Evolutionary conservation across 2,113 vertebrate genomes (phyloP), one percentile per base, ranked within the genome.

Genomic region (Chunga burmeisteri): DNA sequence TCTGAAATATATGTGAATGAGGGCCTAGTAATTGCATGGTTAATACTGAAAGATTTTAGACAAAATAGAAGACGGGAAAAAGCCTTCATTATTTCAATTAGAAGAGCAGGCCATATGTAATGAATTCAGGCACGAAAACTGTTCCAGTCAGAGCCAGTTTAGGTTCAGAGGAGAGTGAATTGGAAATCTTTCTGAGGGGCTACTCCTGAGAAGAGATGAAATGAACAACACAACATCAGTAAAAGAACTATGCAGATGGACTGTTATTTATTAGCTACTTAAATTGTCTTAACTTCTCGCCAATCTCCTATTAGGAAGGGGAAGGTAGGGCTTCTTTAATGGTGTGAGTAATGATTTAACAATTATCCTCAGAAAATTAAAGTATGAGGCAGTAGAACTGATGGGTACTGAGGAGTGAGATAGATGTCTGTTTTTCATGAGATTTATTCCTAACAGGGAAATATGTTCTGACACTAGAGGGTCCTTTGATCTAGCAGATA

Each of bases 101-200:
- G 79, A 91, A 97, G 97, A 96, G 61, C 86, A 94, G 70, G 66
- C 13, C 49, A 95, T 58, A 32, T 83, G 78, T 92, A 96, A 96
- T 94, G 83, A 95, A 96, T 85, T 97, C 88, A 97, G 61, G 34
- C 49, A 94, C 88, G 78, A 97, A 96, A 96, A 95, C 87, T 89
- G 55, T 84, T 96, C 81, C 38, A 95, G 44, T 68, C 67, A 92
- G 65, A 93, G 77, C 75, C 87, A 83, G 93, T 66, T 93, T 95
- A 78, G 53, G 63, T 97, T 97, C 75, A 93, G 81, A 95, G 81
- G 30, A 96, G 70, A 88, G 65, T 93, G 86, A 88, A 83, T 18
- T 77, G 49, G 34, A 92, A 74, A n/a, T 63, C 27, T 84, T 86
- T 95, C 71, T 79, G 74, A 90, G 75, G 52, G 52, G 72, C 36